These are phyloP conservation scores for Lucilia sericata DNA, from an alignment of 1,140 invertebrate genomes.

Conservation along the genomic window DNA sequence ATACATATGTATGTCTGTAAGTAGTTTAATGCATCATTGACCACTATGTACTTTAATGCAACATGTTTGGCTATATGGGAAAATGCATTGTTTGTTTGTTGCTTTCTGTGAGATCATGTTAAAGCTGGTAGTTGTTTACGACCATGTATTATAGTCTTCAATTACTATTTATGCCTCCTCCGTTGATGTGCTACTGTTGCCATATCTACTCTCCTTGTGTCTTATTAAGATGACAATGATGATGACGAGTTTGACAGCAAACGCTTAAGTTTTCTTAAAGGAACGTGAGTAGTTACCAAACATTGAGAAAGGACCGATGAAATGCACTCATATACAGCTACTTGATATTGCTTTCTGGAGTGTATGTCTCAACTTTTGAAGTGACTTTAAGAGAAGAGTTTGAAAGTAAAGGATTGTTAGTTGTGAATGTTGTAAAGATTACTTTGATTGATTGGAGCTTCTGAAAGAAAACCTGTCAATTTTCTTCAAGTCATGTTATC, in stretches of 20 bases:
- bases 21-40: background rate
- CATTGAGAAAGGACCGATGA: background rate
- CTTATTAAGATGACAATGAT: background rate
- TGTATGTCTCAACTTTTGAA: too few relatives aligned
- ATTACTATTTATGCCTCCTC: too few relatives aligned
- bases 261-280: slow-evolving; percentile 3
- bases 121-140: background rate
- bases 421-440: too few relatives aligned
- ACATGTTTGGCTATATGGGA: background rate
- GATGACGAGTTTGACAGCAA: background rate
- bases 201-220: too few relatives aligned
- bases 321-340: too few relatives aligned
- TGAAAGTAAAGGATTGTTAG: too few relatives aligned
- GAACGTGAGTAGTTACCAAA: slow-evolving; percentile 2
- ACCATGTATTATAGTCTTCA: too few relatives aligned
- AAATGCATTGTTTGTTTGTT: background rate
- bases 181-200: background rate
- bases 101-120: background rate
- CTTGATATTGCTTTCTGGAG: background rate
- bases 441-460: too few relatives aligned
- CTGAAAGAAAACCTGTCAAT: too few relatives aligned
- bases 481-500: too few relatives aligned
- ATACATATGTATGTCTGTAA: too few relatives aligned
- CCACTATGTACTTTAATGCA: background rate
- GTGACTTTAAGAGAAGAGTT: background rate